phyloP scores from a whole-genome alignment of 1,140 invertebrate genomes.

The Lerema accius region DNA sequence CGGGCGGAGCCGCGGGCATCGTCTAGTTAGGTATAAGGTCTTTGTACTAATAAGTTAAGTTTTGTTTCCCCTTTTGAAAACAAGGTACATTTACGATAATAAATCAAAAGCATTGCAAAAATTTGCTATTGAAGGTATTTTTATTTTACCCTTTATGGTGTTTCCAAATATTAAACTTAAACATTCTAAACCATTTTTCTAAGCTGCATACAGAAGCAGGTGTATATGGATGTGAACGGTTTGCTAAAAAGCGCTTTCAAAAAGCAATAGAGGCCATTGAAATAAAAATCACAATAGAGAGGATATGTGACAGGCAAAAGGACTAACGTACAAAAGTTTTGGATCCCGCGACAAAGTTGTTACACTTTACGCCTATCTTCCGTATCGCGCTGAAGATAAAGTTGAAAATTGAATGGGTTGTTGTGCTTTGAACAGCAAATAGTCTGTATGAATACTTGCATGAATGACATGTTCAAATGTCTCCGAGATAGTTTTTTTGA shows the following conservation, averaged over 20 bases:
- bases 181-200: slow-evolving; percentile 26
- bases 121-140: too few relatives aligned
- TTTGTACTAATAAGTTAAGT: too few relatives aligned
- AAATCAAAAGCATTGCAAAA: too few relatives aligned
- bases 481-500: slow-evolving; percentile 75
- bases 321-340: slow-evolving; percentile 71
- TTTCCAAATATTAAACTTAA: slow-evolving; percentile 13
- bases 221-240: slow-evolving; percentile 61
- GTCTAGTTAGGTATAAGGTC: too few relatives aligned
- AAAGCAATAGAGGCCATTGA: slow-evolving; percentile 69
- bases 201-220: slow-evolving; percentile 55
- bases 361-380: slow-evolving; percentile 18
- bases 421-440: slow-evolving; percentile 14
- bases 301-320: slow-evolving; percentile 79
- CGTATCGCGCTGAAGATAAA: slow-evolving; percentile 36
- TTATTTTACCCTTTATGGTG: not conserved
- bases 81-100: too few relatives aligned
- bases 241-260: slow-evolving; percentile 56
- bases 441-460: slow-evolving; percentile 40
- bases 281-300: slow-evolving; percentile 73
- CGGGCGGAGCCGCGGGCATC: too few relatives aligned
- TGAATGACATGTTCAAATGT: slow-evolving; percentile 80
- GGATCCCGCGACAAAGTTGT: slow-evolving; percentile 44
- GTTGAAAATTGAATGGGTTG: slow-evolving; percentile 39
- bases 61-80: too few relatives aligned